Evolutionary conservation across 2,888 invertebrate species (phyloP), one percentile per base, ranked within the genome.

Genomic region (Cyclophora albipunctata): DNA sequence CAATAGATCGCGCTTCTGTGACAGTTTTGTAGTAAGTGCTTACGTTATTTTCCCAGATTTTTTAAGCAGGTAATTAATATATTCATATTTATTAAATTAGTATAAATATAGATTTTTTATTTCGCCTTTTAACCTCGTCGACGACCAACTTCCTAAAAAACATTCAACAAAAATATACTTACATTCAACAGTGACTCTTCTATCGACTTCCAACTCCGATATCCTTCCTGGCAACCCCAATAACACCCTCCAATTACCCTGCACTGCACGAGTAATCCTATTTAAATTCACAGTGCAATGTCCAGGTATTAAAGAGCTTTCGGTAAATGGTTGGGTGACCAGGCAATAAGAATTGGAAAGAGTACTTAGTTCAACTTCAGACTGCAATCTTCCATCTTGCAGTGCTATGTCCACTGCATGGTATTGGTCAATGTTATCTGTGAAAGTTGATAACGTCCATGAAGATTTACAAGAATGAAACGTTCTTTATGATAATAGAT

Each of bases 241-340:
- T 2, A 81, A 57, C 0, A 89, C 71, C 45, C 73, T 73, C 90
- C 90, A 90, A 46, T 73, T 73, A 3, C 90, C 90, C 54, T 87
- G 82, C 2, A 86, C 76, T 1, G 85, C 84, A 55, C 87, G 73
- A 0, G 82, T 82, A 0, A 81, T 73, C 4, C 78, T 73, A 7
- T 82, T 78, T 20, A 89, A 55, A 1, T 74, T 78, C 20, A 89
- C 74, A 4, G 54, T 64, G 48, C 90, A 90, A 34, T 84, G 80
- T 0, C 87, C 87, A 2, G 85, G 64, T 2, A 88, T 71, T 41
- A 88, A 58, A 0, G 81, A 66, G 46, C 80, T 81, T 40, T 84
- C 84, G 1, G 82, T 70, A 51, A 85, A 87, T 0, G 87, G 87
- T 56, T 84, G 80, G 0, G 80, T 64, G 3, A 85, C 83, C n/a